These are phyloP conservation scores for Mormyrops attenuatus DNA, from an alignment of 2,797 vertebrate species.

Conservation along the genomic window DNA sequence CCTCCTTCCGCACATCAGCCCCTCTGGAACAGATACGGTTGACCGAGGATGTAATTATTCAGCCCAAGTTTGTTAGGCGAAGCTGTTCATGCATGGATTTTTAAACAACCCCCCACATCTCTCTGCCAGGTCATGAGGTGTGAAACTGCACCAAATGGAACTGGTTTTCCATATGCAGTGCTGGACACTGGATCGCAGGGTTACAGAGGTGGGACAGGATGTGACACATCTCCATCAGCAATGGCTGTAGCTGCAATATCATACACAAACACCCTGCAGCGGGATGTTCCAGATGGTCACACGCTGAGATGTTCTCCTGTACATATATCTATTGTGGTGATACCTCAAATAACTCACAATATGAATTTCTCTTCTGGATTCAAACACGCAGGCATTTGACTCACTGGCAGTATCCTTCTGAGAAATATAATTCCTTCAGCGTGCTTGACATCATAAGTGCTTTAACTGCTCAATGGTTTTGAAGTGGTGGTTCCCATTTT, in stretches of 20 bases:
- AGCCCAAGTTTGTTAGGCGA: neutral
- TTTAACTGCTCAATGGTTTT: neutral
- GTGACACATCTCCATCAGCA: neutral
- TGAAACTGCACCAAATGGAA: neutral
- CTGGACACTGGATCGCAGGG: neutral
- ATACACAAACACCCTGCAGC: neutral
- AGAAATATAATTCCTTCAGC: neutral
- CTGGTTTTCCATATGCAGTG: neutral
- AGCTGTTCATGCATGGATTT: neutral
- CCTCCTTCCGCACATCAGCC: neutral
- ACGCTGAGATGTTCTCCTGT: neutral
- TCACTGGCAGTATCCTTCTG: neutral
- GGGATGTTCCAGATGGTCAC: neutral
- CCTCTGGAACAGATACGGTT: neutral
- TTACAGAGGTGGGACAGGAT: neutral
- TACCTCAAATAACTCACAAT: neutral
- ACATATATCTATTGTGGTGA: neutral
- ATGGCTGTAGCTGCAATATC: neutral
- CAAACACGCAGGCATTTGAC: neutral
- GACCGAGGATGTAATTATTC: neutral
- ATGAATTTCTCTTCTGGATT: neutral
- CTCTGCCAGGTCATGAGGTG: neutral
- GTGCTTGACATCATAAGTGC: neutral
- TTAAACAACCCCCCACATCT: neutral
- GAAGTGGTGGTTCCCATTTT: neutral